Percentiles rank a stretch among this genome's conserved stretches.
Conservation (phyloP, 2,888 invertebrate species). For the Hemistola chrysoprasaria region DNA sequence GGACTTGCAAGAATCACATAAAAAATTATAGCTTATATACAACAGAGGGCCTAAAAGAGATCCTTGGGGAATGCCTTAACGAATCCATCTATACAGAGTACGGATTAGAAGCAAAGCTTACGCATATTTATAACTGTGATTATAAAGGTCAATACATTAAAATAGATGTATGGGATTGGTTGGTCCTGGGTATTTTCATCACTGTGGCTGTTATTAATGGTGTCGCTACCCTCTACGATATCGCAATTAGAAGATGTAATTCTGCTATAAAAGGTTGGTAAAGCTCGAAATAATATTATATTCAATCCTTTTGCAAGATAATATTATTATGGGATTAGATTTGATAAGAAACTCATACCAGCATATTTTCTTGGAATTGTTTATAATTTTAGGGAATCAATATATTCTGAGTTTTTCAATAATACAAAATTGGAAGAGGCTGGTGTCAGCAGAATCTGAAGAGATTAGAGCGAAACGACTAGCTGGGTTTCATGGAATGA, state of each 20-base stretch:
- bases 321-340: too few relatives aligned
- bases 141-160: conserved; percentile 13
- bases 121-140: conserved; percentile 29
- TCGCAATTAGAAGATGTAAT: conserved; percentile 11
- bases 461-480: conserved; percentile 32
- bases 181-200: conserved; percentile 19
- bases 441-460: conserved; percentile 25
- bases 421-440: conserved; percentile 33
- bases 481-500: conserved; percentile 39
- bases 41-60: conserved; percentile 20
- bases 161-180: conserved; percentile 25
- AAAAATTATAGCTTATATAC: conserved; percentile 17
- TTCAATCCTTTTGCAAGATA: too few relatives aligned
- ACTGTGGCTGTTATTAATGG: conserved; percentile 19
- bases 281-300: too few relatives aligned
- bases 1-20: conserved; percentile 28
- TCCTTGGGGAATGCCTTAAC: conserved; percentile 38
- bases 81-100: conserved; percentile 29
- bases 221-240: conserved; percentile 25
- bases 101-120: conserved; percentile 29
- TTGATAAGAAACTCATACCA: too few relatives aligned
- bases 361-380: neutral
- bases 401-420: conserved; percentile 38
- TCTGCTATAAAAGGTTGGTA: conserved; percentile 33
- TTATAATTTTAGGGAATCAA: conserved; percentile 25